Evolutionary conservation across 2,888 invertebrate genomes (phyloP).

Genomic region (Pachymerium ferrugineum): DNA sequence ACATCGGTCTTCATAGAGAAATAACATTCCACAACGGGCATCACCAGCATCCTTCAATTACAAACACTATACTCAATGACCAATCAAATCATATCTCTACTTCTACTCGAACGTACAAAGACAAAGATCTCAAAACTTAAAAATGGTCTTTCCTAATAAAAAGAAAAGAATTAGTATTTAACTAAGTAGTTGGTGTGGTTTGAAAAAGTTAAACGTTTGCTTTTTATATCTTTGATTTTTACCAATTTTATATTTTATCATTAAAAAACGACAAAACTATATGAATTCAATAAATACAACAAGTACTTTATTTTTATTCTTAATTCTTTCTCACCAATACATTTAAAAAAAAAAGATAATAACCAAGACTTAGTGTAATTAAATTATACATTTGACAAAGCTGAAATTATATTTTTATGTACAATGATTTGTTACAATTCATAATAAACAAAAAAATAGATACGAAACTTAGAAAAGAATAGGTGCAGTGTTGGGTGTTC

Average conservation of each 20-base stretch:
- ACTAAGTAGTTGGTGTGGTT: too few relatives aligned
- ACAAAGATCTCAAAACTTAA: background rate
- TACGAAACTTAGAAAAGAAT: background rate
- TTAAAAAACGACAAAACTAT: background rate
- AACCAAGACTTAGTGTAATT: background rate
- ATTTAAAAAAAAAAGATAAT: background rate
- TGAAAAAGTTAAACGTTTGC: too few relatives aligned
- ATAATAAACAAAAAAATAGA: background rate
- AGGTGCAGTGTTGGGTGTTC: background rate
- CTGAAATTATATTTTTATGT: background rate
- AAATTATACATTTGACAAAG: background rate
- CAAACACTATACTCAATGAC: background rate
- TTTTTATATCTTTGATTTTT: too few relatives aligned
- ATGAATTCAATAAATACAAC: background rate
- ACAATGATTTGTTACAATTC: background rate
- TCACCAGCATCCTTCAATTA: background rate
- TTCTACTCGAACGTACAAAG: background rate
- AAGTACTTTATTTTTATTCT: too few relatives aligned
- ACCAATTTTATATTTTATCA: too few relatives aligned
- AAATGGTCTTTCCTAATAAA: background rate
- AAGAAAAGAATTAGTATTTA: too few relatives aligned
- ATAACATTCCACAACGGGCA: background rate
- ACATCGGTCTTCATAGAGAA: background rate
- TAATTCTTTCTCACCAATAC: background rate
- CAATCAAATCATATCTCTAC: background rate